These are phyloP conservation scores for Xestia sexstrigata DNA, from an alignment of 2,888 invertebrate species.

Conservation along the genomic window DNA sequence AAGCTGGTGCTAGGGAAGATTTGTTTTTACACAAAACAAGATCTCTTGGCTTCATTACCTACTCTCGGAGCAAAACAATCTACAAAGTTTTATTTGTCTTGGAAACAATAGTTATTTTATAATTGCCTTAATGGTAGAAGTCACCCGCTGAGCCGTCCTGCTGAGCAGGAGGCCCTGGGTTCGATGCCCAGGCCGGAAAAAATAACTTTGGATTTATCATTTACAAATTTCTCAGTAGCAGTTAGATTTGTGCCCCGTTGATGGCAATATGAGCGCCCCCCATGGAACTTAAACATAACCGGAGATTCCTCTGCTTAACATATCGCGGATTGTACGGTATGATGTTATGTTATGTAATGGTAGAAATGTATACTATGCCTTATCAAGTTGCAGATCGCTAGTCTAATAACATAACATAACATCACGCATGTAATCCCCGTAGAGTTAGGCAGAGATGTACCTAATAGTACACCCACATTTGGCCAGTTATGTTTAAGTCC, in stretches of 20 bases:
- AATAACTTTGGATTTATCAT: too few species aligned
- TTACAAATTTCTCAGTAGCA: not conserved
- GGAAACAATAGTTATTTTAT: not conserved
- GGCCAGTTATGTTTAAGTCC: too few species aligned
- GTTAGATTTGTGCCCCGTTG: not conserved
- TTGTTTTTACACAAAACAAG: conserved; percentile 28
- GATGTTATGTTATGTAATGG: not conserved
- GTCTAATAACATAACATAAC: not conserved
- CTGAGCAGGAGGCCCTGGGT: too few species aligned
- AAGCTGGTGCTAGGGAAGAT: conserved; percentile 1
- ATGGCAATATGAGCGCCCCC: not conserved
- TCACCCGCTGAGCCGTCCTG: not conserved
- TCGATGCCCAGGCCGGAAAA: too few species aligned
- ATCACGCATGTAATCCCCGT: too few species aligned
- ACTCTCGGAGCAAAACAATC: conserved; percentile 1
- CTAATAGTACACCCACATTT: too few species aligned
- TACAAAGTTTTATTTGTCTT: not conserved
- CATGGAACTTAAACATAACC: too few species aligned
- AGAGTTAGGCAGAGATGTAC: too few species aligned
- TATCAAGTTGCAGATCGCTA: not conserved
- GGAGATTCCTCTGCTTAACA: too few species aligned
- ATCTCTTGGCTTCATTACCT: conserved; percentile 26
- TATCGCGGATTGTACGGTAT: too few species aligned
- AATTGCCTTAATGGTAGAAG: not conserved
- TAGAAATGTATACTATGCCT: not conserved